Evolutionary conservation across 2,888 invertebrate genomes (phyloP).

Genomic region (Parthenolecanium corni): DNA sequence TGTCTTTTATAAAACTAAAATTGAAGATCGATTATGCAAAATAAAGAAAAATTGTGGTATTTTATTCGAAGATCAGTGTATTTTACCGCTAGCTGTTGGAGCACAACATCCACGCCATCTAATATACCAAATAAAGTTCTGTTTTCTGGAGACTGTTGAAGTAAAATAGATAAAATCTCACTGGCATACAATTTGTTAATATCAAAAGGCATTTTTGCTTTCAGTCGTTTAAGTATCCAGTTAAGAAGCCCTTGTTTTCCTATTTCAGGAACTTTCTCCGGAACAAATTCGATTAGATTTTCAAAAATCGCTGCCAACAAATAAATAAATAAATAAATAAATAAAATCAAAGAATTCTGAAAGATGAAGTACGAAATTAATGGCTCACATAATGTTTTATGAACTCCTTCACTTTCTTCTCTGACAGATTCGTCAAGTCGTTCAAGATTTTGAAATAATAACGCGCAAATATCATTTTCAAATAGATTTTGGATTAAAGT

Average conservation of each 20-base stretch:
- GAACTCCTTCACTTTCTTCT: constrained; percentile 92
- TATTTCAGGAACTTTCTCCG: constrained; percentile 70
- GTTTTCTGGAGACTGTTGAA: constrained; percentile 81
- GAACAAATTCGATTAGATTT: constrained; percentile 83
- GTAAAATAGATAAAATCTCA: constrained; percentile 87
- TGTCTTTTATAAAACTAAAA: constrained; percentile 81
- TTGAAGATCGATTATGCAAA: too few relatives aligned
- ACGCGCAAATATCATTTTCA: constrained; percentile 77
- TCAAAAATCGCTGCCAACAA: constrained; percentile 67
- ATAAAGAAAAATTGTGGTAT: background rate
- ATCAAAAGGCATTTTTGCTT: constrained; percentile 82
- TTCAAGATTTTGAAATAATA: constrained; percentile 85
- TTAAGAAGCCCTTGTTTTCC: constrained; percentile 80
- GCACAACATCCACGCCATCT: constrained; percentile 89
- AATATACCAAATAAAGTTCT: constrained; percentile 71
- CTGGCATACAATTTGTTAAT: constrained; percentile 89
- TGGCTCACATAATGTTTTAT: constrained; percentile 67
- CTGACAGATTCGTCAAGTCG: constrained; percentile 84
- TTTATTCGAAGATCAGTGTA: too few relatives aligned
- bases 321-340: constrained; percentile 11
- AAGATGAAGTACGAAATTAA: too few relatives aligned
- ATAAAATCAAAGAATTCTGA: background rate
- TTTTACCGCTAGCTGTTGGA: constrained; percentile 89
- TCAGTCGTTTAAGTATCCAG: constrained; percentile 84
- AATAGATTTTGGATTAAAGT: constrained; percentile 75